phyloP scores from a whole-genome alignment of 2,888 invertebrate species.

The Heliconius ethilla region DNA sequence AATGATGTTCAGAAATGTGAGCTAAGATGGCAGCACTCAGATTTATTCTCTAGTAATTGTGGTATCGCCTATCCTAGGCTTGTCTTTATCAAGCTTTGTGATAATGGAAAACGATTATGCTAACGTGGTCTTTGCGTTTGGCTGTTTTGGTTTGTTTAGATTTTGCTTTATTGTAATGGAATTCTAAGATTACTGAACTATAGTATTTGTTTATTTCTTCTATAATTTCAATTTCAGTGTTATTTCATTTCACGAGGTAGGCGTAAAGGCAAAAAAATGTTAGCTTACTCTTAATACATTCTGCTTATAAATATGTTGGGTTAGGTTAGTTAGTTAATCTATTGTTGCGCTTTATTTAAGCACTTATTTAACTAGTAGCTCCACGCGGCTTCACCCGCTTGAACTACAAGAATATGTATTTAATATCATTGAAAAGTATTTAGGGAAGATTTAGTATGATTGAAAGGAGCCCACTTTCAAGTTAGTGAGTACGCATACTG shows the following conservation, averaged over 20 bases:
- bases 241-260: too few species aligned
- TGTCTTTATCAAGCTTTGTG: constrained; percentile 29
- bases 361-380: too few species aligned
- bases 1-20: constrained; percentile 54
- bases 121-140: background rate
- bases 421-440: too few species aligned
- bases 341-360: background rate
- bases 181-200: too few species aligned
- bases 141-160: background rate
- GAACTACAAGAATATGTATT: too few species aligned
- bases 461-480: too few species aligned
- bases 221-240: background rate
- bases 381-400: too few species aligned
- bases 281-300: background rate
- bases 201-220: background rate
- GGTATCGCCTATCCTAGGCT: constrained; percentile 20
- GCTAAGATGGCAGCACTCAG: constrained; percentile 55
- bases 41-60: constrained; percentile 58
- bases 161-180: background rate
- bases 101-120: constrained; percentile 31
- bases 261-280: too few species aligned
- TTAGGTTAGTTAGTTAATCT: background rate
- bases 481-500: too few species aligned
- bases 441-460: too few species aligned
- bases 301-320: background rate